Base-by-base conservation (phyloP, 1,140 invertebrate species). In the Lordiphosa stackelbergi region DNA sequence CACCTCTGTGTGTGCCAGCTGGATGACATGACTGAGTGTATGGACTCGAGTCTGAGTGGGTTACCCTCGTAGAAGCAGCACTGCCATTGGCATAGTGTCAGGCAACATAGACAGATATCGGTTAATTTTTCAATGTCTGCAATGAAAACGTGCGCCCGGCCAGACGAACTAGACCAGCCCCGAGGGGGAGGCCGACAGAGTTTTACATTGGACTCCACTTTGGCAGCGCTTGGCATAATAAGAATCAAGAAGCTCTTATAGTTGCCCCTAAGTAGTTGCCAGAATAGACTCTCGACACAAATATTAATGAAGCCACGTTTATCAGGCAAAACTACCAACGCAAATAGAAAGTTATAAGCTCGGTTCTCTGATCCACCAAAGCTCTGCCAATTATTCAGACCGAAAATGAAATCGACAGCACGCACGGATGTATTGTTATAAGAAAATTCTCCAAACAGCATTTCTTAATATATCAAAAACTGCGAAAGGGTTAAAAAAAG, bases 71-170 rank as follows among this genome's bases (percentile, higher is more conserved):
- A 51, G 46, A 46, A 46, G 54, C 34, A 47, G 49, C 40, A 53
- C 40, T 37, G 60, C 16, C 41, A 43, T 31, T 31, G 28, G 36
- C 48, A 65, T 47, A 41, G 63, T 68, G 72, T 71, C 73, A 71
- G 59, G 51, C 66, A 60, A 49, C 73, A 65, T 69, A 69, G 74
- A 78, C 66, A 78, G 74, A 78, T 78, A 78, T 78, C 66, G 74
- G 74, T 78, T 78, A 78, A 78, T 78, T 78, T 78, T 78, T 78
- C 74, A 78, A 78, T 78, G 74, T 78, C 74, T 73, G 57, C 68
- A 70, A 66, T 59, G 74, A 69, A 77, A 72, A 77, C 73, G 73
- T 72, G 69, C 59, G 70, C 53, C 63, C 56, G 55, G 48, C 57
- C 46, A 56, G 57, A 57, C 55, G 36, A 36, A 37, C 13, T 37